Evolutionary conservation across 2,888 invertebrate species (phyloP).

Genomic region (Trachelus stipa): DNA sequence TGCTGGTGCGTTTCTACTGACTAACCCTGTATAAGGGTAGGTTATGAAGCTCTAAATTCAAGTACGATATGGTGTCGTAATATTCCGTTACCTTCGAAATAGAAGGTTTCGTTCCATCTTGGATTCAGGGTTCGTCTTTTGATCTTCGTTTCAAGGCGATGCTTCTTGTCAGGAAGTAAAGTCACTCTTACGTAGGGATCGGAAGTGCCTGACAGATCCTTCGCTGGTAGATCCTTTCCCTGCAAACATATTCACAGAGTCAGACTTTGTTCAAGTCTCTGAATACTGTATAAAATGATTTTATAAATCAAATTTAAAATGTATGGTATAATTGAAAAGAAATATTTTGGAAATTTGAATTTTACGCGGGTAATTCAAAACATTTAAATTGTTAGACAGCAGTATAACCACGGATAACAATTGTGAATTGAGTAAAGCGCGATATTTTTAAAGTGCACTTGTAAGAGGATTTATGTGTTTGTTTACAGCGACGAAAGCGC

Average conservation of each 20-base stretch:
- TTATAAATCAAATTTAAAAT: not conserved
- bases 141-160: constrained; percentile 92
- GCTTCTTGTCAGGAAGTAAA: constrained; percentile 90
- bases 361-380: not conserved
- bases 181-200: constrained; percentile 94
- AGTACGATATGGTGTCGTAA: constrained; percentile 9
- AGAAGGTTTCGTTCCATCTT: constrained; percentile 94
- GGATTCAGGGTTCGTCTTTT: constrained; percentile 91
- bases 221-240: constrained; percentile 95
- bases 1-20: too few species aligned
- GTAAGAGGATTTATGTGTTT: constrained; percentile 37
- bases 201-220: constrained; percentile 91
- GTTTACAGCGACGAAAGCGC: constrained; percentile 31
- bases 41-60: not conserved
- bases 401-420: not conserved
- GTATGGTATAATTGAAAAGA: not conserved
- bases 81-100: constrained; percentile 79
- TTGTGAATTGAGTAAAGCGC: not conserved
- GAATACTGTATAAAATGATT: not conserved
- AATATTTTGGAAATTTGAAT: not conserved
- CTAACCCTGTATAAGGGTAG: not conserved
- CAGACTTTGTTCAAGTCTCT: not conserved
- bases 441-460: not conserved
- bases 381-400: not conserved
- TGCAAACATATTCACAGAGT: constrained; percentile 61